Percentiles rank a stretch among this genome's conserved stretches.
Evolutionary conservation across 2,888 invertebrate species (phyloP).

Genomic region (Hanleya hanleyi): DNA sequence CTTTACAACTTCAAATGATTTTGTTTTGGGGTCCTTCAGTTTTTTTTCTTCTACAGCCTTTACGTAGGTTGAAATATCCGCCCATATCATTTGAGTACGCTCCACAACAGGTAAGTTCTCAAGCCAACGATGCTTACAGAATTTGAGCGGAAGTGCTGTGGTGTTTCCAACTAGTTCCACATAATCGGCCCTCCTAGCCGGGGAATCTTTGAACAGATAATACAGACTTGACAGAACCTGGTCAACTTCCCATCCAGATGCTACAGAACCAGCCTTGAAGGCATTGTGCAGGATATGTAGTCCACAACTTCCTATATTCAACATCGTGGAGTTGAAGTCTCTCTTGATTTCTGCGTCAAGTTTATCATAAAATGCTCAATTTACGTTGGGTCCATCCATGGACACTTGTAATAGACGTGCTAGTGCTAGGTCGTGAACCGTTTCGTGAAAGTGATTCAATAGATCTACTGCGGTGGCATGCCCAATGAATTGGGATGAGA

Average conservation of each 20-base stretch:
- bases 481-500: not conserved
- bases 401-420: no score
- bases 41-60: not conserved
- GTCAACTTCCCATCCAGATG: not conserved
- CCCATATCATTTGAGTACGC: not conserved
- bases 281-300: not conserved
- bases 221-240: no score
- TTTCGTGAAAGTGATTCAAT: not conserved
- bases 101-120: conserved; percentile 4
- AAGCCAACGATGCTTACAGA: not conserved
- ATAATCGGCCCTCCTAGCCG: not conserved
- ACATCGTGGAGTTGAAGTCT: not conserved
- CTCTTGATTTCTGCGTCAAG: not conserved
- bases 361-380: not conserved
- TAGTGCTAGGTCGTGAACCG: no score
- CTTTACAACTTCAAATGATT: not conserved
- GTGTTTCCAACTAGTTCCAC: not conserved
- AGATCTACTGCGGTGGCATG: not conserved
- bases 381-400: no score
- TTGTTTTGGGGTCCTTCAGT: not conserved
- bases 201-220: not conserved
- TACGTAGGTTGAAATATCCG: not conserved
- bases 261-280: not conserved
- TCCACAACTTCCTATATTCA: not conserved
- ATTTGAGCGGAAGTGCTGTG: not conserved